These are phyloP conservation scores for Heptranchias perlo DNA, from an alignment of 2,113 vertebrate species.

Conservation along the genomic window DNA sequence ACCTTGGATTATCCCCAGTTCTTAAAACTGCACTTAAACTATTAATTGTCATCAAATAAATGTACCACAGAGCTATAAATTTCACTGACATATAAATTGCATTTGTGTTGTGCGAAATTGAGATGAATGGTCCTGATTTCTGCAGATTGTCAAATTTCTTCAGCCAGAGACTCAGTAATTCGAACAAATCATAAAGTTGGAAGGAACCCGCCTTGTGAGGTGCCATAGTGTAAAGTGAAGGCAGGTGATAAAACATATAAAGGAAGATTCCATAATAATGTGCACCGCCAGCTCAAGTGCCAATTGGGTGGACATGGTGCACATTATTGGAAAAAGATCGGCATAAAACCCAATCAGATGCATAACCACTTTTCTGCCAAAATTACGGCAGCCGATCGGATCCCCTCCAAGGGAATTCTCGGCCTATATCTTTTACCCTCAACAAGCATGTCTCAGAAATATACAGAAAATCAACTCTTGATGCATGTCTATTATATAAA, in stretches of 20 bases:
- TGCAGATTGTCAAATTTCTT: not conserved
- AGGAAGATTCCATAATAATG: not conserved
- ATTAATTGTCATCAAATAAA: not conserved
- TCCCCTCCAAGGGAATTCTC: not conserved
- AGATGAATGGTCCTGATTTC: not conserved
- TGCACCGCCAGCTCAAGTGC: not conserved
- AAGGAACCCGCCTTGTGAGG: not conserved
- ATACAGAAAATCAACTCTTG: not conserved
- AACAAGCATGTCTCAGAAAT: not conserved
- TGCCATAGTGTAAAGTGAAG: not conserved
- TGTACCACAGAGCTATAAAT: not conserved
- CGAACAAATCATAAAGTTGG: not conserved
- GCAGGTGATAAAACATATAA: not conserved
- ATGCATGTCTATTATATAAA: too few species aligned
- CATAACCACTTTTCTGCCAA: not conserved
- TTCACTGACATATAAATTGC: not conserved
- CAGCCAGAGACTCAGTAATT: not conserved
- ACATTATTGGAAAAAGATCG: not conserved
- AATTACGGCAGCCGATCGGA: not conserved
- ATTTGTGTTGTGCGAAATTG: not conserved
- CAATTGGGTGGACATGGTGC: not conserved
- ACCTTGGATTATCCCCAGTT: not conserved
- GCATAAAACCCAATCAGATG: not conserved
- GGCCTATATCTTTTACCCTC: not conserved
- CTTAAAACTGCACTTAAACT: not conserved